Percentiles rank a stretch among this genome's conserved stretches.
These are phyloP conservation scores for Eutolmus rufibarbis DNA, from an alignment of 2,888 invertebrate genomes.

Conservation along the genomic window DNA sequence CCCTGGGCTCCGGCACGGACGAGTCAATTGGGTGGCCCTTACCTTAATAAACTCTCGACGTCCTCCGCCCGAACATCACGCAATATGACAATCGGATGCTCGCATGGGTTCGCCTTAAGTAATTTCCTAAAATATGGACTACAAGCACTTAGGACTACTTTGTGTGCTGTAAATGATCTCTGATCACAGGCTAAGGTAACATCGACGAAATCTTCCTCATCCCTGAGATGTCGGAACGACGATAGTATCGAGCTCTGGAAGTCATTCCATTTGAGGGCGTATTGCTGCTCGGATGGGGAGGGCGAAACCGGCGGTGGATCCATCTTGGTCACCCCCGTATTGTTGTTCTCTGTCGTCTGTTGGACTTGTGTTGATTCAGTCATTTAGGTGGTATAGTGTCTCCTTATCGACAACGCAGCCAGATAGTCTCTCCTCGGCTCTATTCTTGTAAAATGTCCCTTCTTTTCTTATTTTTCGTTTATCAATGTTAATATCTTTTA, in stretches of 20 bases:
- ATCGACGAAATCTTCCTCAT: slow-evolving; percentile 92
- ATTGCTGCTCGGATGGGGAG: slow-evolving; percentile 78
- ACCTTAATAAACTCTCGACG: slow-evolving; percentile 85
- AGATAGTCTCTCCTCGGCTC: neutral
- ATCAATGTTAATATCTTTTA: neutral
- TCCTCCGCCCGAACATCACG: slow-evolving; percentile 86
- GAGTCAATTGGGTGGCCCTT: slow-evolving; percentile 45
- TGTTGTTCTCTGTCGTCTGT: slow-evolving; percentile 63
- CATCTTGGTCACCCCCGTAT: slow-evolving; percentile 63
- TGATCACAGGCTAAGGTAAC: slow-evolving; percentile 92
- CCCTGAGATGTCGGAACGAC: slow-evolving; percentile 86
- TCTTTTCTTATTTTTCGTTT: neutral
- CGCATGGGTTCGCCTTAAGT: slow-evolving; percentile 88
- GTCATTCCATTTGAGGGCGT: slow-evolving; percentile 94
- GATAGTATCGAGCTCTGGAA: slow-evolving; percentile 90
- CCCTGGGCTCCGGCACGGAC: neutral
- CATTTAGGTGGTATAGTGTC: slow-evolving; percentile 53
- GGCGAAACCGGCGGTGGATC: slow-evolving; percentile 65
- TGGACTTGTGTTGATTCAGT: slow-evolving; percentile 63
- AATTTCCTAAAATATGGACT: slow-evolving; percentile 90
- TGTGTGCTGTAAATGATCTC: slow-evolving; percentile 88
- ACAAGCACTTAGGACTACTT: slow-evolving; percentile 90
- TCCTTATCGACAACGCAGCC: neutral
- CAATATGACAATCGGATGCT: slow-evolving; percentile 88
- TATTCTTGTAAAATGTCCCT: neutral